Evolutionary conservation across 2,888 invertebrate species (phyloP), one percentile per base, ranked within the genome.

Genomic region (Eutolmus rufibarbis): DNA sequence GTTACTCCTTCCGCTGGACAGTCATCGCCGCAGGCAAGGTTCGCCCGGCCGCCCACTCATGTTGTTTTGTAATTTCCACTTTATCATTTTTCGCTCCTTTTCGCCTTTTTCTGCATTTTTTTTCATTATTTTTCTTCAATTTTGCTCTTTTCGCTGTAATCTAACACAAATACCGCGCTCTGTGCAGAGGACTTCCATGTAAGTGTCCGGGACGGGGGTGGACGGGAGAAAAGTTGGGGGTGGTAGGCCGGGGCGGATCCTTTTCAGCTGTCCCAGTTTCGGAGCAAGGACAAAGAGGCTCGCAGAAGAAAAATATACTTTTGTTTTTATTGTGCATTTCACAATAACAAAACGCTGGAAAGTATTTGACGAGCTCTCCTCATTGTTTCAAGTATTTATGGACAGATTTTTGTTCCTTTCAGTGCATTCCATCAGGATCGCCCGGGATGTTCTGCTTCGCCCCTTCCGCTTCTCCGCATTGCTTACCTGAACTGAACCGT

Each of bases 1-100:
- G 82, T 19, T 56, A 56, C 40, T 57, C 34, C 57, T 37, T 40
- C 66, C 57, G 57, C 51, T 31, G 79, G 8, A 5, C 28, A 46
- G 51, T 34, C 37, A 0, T 19, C 37, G 40, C 82, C 82, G 23
- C 3, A 82, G 82, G 57, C 28, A 66, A 66, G 40, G 51, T 57
- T 8, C 51, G 8, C 34, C 37, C 82, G 16, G 5, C 82, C 37
- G 31, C 66, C 66, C 19, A 82, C 28, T 57, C 34, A 23, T 82
- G 82, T 82, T 82, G 66, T 82, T 82, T 57, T 82, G 82, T 66
- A 82, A 82, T 82, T 82, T 82, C n/a, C 79, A 79, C 51, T 79
- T 31, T 79, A 66, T 34, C 51, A 28, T 51, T 51, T 46, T 51
- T 31, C 16, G 37, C 51, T 28, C 51, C 14, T 51, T 46, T 79